Percentiles rank a stretch among this genome's conserved stretches.
Evolutionary conservation across 1,140 invertebrate species (phyloP).

Genomic region (Drosophila athabasca): DNA sequence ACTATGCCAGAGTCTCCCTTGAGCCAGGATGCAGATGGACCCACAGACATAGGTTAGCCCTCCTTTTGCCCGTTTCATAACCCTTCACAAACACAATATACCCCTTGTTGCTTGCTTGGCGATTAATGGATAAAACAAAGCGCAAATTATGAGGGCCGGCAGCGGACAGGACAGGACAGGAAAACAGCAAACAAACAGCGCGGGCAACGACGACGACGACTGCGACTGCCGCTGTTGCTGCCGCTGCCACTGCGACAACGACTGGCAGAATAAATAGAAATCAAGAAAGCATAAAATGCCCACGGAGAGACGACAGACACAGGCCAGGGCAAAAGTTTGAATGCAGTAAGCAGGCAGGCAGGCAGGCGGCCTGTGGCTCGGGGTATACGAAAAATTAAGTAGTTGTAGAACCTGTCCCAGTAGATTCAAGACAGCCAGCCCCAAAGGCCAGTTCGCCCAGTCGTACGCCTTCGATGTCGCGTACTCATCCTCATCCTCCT

Average conservation of each 20-base stretch:
- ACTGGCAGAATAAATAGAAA: slow-evolving; percentile 54
- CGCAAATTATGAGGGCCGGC: slow-evolving; percentile 71
- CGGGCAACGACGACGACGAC: not conserved
- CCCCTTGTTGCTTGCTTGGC: no score
- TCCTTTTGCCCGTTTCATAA: no score
- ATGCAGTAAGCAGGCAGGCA: slow-evolving; percentile 9
- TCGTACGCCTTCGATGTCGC: not conserved
- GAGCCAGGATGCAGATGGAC: no score
- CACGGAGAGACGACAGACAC: slow-evolving; percentile 23
- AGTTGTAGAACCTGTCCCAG: slow-evolving; percentile 72
- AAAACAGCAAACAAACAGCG: slow-evolving; percentile 25
- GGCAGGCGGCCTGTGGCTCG: not conserved
- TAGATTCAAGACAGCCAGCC: slow-evolving; percentile 55
- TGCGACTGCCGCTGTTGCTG: no score
- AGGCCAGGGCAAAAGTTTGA: slow-evolving; percentile 22
- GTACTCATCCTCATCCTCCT: not conserved
- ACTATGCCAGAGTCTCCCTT: no score
- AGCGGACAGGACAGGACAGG: slow-evolving; percentile 6
- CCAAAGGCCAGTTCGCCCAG: slow-evolving; percentile 28
- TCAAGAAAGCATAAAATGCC: slow-evolving; percentile 66
- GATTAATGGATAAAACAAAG: slow-evolving; percentile 53
- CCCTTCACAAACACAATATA: no score
- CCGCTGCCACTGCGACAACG: not conserved
- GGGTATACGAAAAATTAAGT: slow-evolving; percentile 70
- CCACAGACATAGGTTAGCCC: no score